Conservation (phyloP, 2,888 invertebrate genomes). For the Apamea sordens region DNA sequence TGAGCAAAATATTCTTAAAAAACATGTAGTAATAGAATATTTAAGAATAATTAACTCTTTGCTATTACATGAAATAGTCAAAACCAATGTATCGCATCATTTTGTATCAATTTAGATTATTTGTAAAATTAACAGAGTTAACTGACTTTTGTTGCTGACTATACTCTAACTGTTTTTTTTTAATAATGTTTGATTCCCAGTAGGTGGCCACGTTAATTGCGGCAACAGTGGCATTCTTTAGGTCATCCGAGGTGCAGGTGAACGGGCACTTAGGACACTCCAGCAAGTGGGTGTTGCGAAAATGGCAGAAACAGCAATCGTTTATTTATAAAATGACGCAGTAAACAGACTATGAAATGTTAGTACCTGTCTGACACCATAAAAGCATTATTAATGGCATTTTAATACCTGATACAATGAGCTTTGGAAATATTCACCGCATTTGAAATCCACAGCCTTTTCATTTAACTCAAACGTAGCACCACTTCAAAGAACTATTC, state of each 20-base stretch:
- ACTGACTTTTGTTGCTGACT: no score
- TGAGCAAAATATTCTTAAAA: no score
- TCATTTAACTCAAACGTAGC: not conserved
- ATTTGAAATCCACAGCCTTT: not conserved
- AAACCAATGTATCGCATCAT: no score
- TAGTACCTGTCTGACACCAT: not conserved
- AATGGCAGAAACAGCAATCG: not conserved
- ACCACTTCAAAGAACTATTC: constrained; percentile 5
- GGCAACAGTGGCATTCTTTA: not conserved
- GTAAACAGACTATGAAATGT: not conserved
- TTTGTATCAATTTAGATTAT: no score
- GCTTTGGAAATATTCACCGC: not conserved
- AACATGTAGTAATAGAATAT: no score
- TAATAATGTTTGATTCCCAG: not conserved
- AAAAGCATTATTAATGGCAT: constrained; percentile 3
- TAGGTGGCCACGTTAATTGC: not conserved
- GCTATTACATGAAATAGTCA: no score
- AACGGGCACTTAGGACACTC: not conserved
- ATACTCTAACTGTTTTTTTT: not conserved
- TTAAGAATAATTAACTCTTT: no score
- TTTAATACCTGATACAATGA: not conserved
- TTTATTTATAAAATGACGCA: not conserved
- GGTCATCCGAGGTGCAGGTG: not conserved
- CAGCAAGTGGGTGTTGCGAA: not conserved
- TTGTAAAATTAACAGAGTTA: no score